Evolutionary conservation across 2,113 vertebrate genomes (phyloP), one percentile per base, ranked within the genome.

Genomic region (Panthera leo): DNA sequence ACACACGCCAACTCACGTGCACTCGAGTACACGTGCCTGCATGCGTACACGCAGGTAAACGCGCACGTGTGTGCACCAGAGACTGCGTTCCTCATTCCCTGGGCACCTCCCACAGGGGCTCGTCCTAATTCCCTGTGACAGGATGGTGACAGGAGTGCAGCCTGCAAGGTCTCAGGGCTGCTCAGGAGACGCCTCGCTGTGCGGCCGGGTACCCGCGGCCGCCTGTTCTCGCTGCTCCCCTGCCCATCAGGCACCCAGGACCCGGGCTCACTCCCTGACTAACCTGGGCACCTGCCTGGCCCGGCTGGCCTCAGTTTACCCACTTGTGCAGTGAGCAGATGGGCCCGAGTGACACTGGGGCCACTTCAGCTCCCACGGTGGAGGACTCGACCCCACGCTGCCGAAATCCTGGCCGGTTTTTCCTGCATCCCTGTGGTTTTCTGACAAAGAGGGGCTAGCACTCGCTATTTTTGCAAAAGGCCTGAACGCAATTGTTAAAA

Each of bases 401-500:
- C n/a, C 78, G 29, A 71, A 82, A 42, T 91, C 92, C 96, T 88
- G 73, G 87, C 87, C 0, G 0, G 53, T 25, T 89, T 83, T 88
- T 45, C 95, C 82, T 70, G 79, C 63, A 68, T 80, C 91, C 96
- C n/a, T 68, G 15, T 0, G 7, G 96, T 97, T 97, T 97, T 93
- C 86, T 83, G 82, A 93, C 91, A 91, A 95, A 97, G 65, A 29
- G 61, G 90, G 94, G 87, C 36, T 84, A 53, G 83, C 7, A 23
- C 80, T 86, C 90, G 96, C 97, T 98, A 97, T 98, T 98, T 98
- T 97, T 97, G 84, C 90, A 96, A 86, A 68, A 97, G 73, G 95
- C 89, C 89, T 79, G 80, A 96, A 96, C 39, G 0, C 94, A 91
- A 91, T 42, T 76, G 96, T 98, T 98, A 97, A 98, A 98, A 98